phyloP scores from a whole-genome alignment of 2,113 vertebrate species.

The Eurypyga helias region DNA sequence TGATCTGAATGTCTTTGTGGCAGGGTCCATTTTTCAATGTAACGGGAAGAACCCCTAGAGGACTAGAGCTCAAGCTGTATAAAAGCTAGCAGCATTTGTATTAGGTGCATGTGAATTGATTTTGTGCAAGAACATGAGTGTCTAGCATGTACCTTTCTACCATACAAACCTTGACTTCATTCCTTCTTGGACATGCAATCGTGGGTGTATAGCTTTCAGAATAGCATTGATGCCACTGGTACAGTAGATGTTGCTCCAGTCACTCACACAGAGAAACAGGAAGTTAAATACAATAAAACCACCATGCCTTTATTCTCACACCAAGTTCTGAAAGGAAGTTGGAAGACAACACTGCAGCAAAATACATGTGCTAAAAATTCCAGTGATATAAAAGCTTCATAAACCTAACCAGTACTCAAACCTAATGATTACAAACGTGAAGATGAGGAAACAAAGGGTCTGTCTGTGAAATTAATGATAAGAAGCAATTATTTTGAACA shows the following conservation, averaged over 20 bases:
- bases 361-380: neutral
- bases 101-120: neutral
- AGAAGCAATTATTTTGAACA: neutral
- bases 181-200: neutral
- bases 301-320: neutral
- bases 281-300: neutral
- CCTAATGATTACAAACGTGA: neutral
- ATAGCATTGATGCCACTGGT: neutral
- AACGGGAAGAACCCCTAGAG: neutral
- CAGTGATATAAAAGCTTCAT: neutral
- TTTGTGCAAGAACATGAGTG: accelerated
- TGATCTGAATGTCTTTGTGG: neutral
- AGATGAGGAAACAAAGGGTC: neutral
- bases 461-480: neutral
- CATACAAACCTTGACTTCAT: neutral
- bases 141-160: neutral
- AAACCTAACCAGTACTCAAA: neutral
- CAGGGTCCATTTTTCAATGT: neutral
- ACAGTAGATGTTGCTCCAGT: neutral
- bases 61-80: neutral
- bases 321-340: neutral
- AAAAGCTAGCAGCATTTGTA: neutral
- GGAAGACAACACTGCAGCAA: neutral
- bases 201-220: neutral
- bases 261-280: neutral